Conservation (phyloP, 2,113 vertebrate species). For the Triplophysa dalaica region DNA sequence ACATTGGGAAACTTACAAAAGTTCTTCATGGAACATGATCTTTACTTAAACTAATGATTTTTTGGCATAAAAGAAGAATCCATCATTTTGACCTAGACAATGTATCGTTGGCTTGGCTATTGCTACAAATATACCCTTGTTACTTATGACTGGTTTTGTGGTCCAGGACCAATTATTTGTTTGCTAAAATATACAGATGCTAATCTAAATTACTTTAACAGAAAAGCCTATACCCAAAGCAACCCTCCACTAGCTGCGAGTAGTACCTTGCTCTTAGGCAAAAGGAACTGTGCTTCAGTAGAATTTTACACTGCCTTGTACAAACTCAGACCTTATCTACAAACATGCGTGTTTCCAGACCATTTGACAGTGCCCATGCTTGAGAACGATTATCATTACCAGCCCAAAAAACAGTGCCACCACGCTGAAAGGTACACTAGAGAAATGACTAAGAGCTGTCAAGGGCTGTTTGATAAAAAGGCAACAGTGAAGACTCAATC, state of each 20-base stretch:
- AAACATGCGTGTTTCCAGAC: conserved; percentile 49
- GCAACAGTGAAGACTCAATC: not conserved
- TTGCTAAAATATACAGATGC: not conserved
- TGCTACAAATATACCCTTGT: too few relatives aligned
- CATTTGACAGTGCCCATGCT: conserved; percentile 48
- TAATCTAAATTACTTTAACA: conserved; percentile 1
- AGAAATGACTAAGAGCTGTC: not conserved
- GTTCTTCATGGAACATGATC: too few relatives aligned
- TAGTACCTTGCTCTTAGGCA: conserved; percentile 21
- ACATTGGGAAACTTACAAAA: too few relatives aligned
- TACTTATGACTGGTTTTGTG: too few relatives aligned
- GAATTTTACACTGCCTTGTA: conserved; percentile 37
- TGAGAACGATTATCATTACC: conserved; percentile 34
- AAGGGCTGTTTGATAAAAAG: not conserved
- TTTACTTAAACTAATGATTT: too few relatives aligned
- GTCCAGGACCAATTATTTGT: too few relatives aligned
- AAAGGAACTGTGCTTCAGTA: conserved; percentile 51
- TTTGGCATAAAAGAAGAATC: too few relatives aligned
- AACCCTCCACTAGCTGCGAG: not conserved
- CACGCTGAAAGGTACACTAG: not conserved
- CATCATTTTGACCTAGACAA: too few relatives aligned
- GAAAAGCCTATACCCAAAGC: not conserved
- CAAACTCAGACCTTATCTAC: conserved; percentile 52
- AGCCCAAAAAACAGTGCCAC: conserved; percentile 9
- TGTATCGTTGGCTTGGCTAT: too few relatives aligned